A percentile compares a stretch with the other conserved stretches of the same genome.
These are phyloP conservation scores for Perdita meconis DNA, from an alignment of 2,888 invertebrate species.

Conservation along the genomic window DNA sequence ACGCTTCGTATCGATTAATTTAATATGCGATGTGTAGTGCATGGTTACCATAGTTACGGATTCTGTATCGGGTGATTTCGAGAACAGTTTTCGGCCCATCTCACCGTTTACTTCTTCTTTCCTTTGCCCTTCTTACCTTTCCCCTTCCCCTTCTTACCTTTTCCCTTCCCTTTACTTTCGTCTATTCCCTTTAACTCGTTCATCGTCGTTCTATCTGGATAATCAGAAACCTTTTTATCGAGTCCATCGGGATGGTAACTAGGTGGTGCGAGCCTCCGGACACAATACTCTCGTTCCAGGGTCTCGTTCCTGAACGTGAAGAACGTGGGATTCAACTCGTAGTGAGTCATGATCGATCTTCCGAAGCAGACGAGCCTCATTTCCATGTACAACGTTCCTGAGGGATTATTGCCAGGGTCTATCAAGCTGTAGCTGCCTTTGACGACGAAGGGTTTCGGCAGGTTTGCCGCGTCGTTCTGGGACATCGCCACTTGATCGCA, in stretches of 20 bases:
- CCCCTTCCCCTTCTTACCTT: slow-evolving; percentile 27
- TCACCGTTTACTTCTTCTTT: slow-evolving; percentile 26
- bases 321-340: slow-evolving; percentile 72
- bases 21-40: slow-evolving; percentile 7
- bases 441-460: slow-evolving; percentile 77
- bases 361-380: slow-evolving; percentile 77
- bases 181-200: slow-evolving; percentile 38
- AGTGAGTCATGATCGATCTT: slow-evolving; percentile 74
- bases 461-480: slow-evolving; percentile 75
- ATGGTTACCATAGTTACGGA: slow-evolving; percentile 45
- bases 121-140: slow-evolving; percentile 41
- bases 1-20: slow-evolving; percentile 25
- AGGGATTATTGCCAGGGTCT: slow-evolving; percentile 79
- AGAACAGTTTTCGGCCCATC: neutral
- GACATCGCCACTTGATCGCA: slow-evolving; percentile 82
- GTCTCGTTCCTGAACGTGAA: slow-evolving; percentile 74
- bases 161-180: neutral
- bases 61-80: slow-evolving; percentile 20
- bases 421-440: slow-evolving; percentile 72
- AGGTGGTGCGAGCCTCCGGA: slow-evolving; percentile 68
- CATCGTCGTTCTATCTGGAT: slow-evolving; percentile 38
- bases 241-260: slow-evolving; percentile 28
- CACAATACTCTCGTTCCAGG: slow-evolving; percentile 70
- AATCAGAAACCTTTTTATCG: slow-evolving; percentile 50
- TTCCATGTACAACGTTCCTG: slow-evolving; percentile 76